Base-by-base conservation (phyloP, 2,888 invertebrate species). In the Resseliella maxima region DNA sequence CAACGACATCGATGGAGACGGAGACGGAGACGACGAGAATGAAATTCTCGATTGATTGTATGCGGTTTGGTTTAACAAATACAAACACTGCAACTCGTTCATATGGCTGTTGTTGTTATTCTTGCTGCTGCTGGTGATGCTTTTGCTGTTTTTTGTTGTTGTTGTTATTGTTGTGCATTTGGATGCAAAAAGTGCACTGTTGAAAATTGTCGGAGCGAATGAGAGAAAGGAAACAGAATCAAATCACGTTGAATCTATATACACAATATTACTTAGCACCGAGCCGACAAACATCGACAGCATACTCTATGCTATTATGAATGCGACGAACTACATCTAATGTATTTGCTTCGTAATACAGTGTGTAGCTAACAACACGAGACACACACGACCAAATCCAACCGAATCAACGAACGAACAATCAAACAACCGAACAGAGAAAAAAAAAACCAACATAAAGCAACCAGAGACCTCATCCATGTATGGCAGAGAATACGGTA, bases 251-350 rank as follows among this genome's bases (percentile, higher is more conserved):
- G 15, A 31, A 72, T 72, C 1, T 24, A 59, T 59, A 18, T 1
- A 27, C 27, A 35, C 72, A 72, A 72, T 8, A 50, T 2, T 1
- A 50, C 18, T 50, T 18, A 3, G 31, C 5, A 5, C 2, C 6
- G 2, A 50, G 12, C 24, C 59, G 27, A 59, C 24, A 59, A 50
- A 59, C 59, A 59, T 27, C 59, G 27, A 59, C 59, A 59, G 3
- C 59, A 59, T 59, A 59, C 72, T 72, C 72, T 72, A 72, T 72
- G 72, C 72, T 27, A 31, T 72, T 72, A n/a, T 72, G 72, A 72
- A 72, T 72, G 72, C 72, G 31, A 31, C 72, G 35, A 72, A 31
- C 72, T 31, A 72, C 72, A 72, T 72, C 72, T 72, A 72, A 72
- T 72, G 31, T 72, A 35, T 31, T 50, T 18, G 46, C 41, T 41